Conservation (phyloP, 2,113 vertebrate genomes). For the Ahaetulla prasina region DNA sequence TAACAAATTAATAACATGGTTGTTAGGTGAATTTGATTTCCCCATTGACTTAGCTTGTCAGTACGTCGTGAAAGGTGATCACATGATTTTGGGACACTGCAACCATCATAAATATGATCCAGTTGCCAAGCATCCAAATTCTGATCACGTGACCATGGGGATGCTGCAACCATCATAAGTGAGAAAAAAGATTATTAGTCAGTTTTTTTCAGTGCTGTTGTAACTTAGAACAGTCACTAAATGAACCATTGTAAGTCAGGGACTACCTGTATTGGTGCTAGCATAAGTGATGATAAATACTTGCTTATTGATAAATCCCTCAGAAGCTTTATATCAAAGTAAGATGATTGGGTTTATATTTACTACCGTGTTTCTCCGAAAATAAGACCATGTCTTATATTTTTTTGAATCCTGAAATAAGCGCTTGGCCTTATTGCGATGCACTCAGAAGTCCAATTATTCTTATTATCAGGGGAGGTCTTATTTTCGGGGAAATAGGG, state of each 20-base stretch:
- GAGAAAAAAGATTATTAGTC: background rate
- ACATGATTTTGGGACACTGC: background rate
- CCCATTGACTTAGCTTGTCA: background rate
- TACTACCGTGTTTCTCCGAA: background rate
- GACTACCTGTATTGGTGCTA: background rate
- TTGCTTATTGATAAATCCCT: constrained; percentile 42
- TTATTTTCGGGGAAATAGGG: too few species aligned
- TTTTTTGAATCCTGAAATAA: too few species aligned
- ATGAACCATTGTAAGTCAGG: background rate
- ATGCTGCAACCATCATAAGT: background rate
- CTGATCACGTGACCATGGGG: background rate
- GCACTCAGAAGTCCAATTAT: too few species aligned
- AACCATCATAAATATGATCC: background rate
- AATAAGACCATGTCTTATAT: too few species aligned
- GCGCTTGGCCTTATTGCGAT: too few species aligned
- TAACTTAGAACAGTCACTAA: background rate
- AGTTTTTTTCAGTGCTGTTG: background rate
- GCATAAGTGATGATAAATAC: background rate
- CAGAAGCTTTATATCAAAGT: background rate
- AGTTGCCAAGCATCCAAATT: background rate
- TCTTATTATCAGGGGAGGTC: too few species aligned
- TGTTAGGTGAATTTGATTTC: background rate
- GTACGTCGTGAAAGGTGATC: background rate
- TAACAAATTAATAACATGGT: background rate
- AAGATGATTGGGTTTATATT: constrained; percentile 6